phyloP scores from a whole-genome alignment of 1,140 invertebrate genomes.

The Drosophila nannoptera region DNA sequence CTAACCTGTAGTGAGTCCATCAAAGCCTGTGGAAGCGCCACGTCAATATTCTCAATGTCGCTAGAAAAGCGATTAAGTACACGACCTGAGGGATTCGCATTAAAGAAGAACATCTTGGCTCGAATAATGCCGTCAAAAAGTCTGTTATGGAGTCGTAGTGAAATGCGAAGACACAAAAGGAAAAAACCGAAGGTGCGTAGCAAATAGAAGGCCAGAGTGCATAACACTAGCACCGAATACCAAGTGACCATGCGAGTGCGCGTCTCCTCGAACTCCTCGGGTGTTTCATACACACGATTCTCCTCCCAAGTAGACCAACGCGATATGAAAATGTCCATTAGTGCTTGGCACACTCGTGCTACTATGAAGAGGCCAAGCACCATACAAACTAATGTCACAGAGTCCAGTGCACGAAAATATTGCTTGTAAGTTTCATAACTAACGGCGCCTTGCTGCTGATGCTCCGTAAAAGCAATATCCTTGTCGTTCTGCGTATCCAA shows the following conservation, averaged over 20 bases:
- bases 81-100: conserved; percentile 87
- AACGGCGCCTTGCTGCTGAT: conserved; percentile 75
- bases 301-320: conserved; percentile 77
- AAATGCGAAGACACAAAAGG: conserved; percentile 88
- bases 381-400: conserved; percentile 81
- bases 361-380: conserved; percentile 83
- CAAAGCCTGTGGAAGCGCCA: conserved; percentile 87
- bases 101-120: conserved; percentile 93
- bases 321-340: conserved; percentile 87
- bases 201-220: conserved; percentile 72
- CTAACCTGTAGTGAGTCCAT: conserved; percentile 81
- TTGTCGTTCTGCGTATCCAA: background rate
- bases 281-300: conserved; percentile 36
- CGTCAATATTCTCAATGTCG: conserved; percentile 91
- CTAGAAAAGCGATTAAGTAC: conserved; percentile 93
- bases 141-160: conserved; percentile 87
- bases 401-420: conserved; percentile 86
- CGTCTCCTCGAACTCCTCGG: conserved; percentile 38
- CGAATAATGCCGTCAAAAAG: conserved; percentile 91
- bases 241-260: conserved; percentile 47
- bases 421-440: conserved; percentile 82
- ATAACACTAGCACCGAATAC: conserved; percentile 61
- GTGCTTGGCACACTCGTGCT: conserved; percentile 84
- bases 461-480: conserved; percentile 68
- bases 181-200: conserved; percentile 87